Percentiles rank a stretch among this genome's conserved stretches.
These are phyloP conservation scores for Coelinius sp. DNA, from an alignment of 2,888 invertebrate genomes.

Conservation along the genomic window DNA sequence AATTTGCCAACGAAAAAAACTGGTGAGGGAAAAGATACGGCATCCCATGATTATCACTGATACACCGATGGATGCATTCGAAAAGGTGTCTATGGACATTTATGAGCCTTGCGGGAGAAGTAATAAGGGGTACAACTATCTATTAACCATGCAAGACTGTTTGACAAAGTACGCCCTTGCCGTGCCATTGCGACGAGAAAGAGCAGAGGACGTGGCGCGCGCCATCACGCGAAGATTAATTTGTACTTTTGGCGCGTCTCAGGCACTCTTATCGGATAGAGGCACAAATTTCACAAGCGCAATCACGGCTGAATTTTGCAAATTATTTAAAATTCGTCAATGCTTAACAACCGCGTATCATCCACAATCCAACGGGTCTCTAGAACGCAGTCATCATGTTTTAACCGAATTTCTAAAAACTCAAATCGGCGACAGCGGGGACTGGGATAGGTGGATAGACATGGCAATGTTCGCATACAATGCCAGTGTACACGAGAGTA, in stretches of 20 bases:
- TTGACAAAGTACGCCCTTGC: slow-evolving; percentile 41
- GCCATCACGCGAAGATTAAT: slow-evolving; percentile 32
- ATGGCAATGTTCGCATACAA: slow-evolving; percentile 42
- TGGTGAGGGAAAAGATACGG: slow-evolving; percentile 27
- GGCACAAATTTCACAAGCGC: slow-evolving; percentile 29
- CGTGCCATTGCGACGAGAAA: slow-evolving; percentile 25
- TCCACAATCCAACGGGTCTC: too few relatives aligned
- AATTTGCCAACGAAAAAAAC: slow-evolving; percentile 45
- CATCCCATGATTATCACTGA: slow-evolving; percentile 47
- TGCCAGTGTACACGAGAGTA: slow-evolving; percentile 38
- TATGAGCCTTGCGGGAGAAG: slow-evolving; percentile 33
- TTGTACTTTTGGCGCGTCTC: slow-evolving; percentile 5
- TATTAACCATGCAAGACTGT: slow-evolving; percentile 40
- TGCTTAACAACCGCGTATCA: slow-evolving; percentile 21
- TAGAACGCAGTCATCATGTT: too few relatives aligned
- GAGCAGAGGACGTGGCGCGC: slow-evolving; percentile 28
- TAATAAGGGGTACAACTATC: slow-evolving; percentile 33
- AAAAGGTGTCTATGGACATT: slow-evolving; percentile 41
- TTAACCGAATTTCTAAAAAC: too few relatives aligned
- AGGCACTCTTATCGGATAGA: slow-evolving; percentile 35
- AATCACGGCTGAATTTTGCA: slow-evolving; percentile 30
- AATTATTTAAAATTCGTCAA: slow-evolving; percentile 38
- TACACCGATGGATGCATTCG: slow-evolving; percentile 39
- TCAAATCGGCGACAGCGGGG: too few relatives aligned
- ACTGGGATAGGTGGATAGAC: too few relatives aligned